phyloP scores from a whole-genome alignment of 2,888 invertebrate genomes.

The Apamea anceps region DNA sequence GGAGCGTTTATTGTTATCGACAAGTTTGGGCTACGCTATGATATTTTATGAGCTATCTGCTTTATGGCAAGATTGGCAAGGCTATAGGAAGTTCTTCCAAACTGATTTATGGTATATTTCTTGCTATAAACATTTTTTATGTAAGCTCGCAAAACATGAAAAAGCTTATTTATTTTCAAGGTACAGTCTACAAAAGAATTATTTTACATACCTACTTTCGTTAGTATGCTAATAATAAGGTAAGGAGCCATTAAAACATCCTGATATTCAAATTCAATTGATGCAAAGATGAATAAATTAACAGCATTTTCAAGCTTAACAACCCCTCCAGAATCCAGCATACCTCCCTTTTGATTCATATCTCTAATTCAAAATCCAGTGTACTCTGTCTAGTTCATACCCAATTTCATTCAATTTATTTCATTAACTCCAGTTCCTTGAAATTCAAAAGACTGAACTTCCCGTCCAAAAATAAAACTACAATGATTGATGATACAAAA shows the following conservation, averaged over 20 bases:
- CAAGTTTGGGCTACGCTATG: conserved; percentile 74
- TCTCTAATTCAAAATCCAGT: neutral
- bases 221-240: neutral
- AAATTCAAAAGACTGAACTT: conserved; percentile 27
- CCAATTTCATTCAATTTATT: neutral
- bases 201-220: neutral
- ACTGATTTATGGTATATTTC: conserved; percentile 58
- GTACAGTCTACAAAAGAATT: neutral
- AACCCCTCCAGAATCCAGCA: neutral
- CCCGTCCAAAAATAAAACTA: conserved; percentile 43
- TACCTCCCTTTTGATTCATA: too few species aligned
- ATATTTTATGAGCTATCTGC: conserved; percentile 70
- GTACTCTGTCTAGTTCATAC: neutral
- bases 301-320: neutral
- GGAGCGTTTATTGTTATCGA: conserved; percentile 78
- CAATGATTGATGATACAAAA: conserved; percentile 12
- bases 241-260: neutral
- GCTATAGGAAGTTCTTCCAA: conserved; percentile 63
- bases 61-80: conserved; percentile 69
- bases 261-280: neutral
- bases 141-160: conserved; percentile 24
- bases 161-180: conserved; percentile 2
- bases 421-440: conserved; percentile 14
- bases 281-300: neutral
- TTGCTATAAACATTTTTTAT: conserved; percentile 55